Conservation (phyloP, 2,113 vertebrate species). For the Uropsilus gracilis region DNA sequence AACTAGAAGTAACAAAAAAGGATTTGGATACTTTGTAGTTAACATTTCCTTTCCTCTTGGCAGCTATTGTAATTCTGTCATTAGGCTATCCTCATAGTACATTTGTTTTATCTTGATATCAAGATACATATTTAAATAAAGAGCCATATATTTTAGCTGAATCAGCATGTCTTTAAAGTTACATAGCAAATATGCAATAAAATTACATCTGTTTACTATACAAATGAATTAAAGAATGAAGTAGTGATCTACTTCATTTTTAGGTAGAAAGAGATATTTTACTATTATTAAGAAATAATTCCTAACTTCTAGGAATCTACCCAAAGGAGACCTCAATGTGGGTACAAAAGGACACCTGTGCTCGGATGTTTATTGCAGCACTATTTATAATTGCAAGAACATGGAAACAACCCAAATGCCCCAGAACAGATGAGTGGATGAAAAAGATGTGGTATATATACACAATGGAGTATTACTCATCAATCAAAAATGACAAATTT, state of each 20-base stretch:
- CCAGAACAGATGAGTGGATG: too few species aligned
- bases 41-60: conserved; percentile 45
- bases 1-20: neutral
- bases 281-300: too few species aligned
- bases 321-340: too few species aligned
- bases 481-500: too few species aligned
- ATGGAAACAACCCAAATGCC: too few species aligned
- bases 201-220: neutral
- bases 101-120: neutral
- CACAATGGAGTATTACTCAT: too few species aligned
- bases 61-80: conserved; percentile 45
- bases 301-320: too few species aligned
- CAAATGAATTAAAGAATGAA: neutral
- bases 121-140: conserved; percentile 33
- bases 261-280: neutral
- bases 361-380: too few species aligned
- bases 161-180: neutral
- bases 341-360: too few species aligned
- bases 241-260: neutral
- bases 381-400: too few species aligned
- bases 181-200: neutral
- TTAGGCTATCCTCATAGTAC: neutral
- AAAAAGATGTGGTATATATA: too few species aligned
- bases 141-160: neutral
- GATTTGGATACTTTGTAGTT: conserved; percentile 1